Base-by-base conservation (phyloP, 64 coral and sea anemone genomes). In the Actinia tenebrosa region DNA sequence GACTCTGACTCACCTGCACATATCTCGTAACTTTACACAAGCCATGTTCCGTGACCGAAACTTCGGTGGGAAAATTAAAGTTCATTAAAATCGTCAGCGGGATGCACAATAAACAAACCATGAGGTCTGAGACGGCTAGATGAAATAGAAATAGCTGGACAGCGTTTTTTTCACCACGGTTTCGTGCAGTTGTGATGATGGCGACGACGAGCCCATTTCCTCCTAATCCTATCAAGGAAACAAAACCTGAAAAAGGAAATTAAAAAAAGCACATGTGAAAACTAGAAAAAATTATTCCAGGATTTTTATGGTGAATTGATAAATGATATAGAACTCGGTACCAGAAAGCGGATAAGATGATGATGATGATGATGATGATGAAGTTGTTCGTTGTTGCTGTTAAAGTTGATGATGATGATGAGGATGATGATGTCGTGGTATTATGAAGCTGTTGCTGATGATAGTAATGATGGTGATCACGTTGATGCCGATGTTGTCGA, bases 71-170 rank as follows among this genome's bases (percentile, higher is more conserved):
- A 61, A 89, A 95, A 56, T 58, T 84, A 80, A 95, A 95, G 71
- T 95, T 95, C 47, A 84, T 84, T 71, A 89, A 92, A 10, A 95
- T 54, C 61, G 89, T 95, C 25, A 92, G 87, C 59, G 89, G 89
- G n/a, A 95, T 53, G 44, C 93, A 95, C 5, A 95, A 45, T 22
- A 95, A 26, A 83, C 89, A 95, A 10, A 95, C 93, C 89, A 92
- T 71, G 11, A 95, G 83, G 71, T 91, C 87, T 16, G 93, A 95
- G 82, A 95, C 86, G 15, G 93, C 93, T 47, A 95, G 77, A 63
- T 95, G 89, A 23, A 95, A 75, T 42, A 95, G 27, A 77, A 91
- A 91, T 59, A 95, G 62, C 75, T 95, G 93, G 47, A 95, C 89
- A 66, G 86, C 72, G 22, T 89, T 80, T 80, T 89, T 91, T 43